Conservation (phyloP, 2,888 invertebrate species). For the Cataglyphis livida region DNA sequence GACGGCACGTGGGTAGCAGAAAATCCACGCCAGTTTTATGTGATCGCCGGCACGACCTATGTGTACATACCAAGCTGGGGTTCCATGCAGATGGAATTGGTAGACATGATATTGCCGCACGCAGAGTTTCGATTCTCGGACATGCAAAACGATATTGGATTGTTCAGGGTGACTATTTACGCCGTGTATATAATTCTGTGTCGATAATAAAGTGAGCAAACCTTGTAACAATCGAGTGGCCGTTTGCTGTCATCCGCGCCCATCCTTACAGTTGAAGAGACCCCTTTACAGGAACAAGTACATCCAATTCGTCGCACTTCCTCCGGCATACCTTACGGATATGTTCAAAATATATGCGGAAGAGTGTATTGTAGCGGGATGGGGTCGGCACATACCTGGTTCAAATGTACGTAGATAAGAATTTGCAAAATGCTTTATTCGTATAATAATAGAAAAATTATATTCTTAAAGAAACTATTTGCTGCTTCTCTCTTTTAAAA, state of each 20-base stretch:
- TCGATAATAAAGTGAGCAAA: constrained; percentile 66
- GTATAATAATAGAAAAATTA: not conserved
- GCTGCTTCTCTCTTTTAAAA: not conserved
- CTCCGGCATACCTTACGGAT: constrained; percentile 56
- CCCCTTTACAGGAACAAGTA: constrained; percentile 68
- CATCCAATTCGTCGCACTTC: constrained; percentile 70
- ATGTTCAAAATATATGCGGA: constrained; percentile 61
- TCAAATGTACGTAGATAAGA: constrained; percentile 67
- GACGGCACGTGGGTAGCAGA: constrained; percentile 66
- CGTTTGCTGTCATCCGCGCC: constrained; percentile 19
- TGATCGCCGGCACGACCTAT: constrained; percentile 78
- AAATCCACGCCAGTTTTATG: constrained; percentile 73
- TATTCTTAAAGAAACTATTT: not conserved
- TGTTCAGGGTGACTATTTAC: constrained; percentile 77
- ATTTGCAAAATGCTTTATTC: constrained; percentile 12
- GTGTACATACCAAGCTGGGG: constrained; percentile 74
- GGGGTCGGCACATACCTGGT: constrained; percentile 70
- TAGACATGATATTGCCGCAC: constrained; percentile 78
- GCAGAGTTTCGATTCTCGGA: constrained; percentile 69
- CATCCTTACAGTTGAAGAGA: constrained; percentile 66
- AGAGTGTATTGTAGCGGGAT: constrained; percentile 71
- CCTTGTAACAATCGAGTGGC: constrained; percentile 34
- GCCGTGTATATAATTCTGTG: constrained; percentile 70
- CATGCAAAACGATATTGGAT: constrained; percentile 80
- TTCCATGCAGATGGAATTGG: constrained; percentile 74